These are phyloP conservation scores for Drosophila lutescens DNA, from an alignment of 2,888 invertebrate species.

Conservation along the genomic window DNA sequence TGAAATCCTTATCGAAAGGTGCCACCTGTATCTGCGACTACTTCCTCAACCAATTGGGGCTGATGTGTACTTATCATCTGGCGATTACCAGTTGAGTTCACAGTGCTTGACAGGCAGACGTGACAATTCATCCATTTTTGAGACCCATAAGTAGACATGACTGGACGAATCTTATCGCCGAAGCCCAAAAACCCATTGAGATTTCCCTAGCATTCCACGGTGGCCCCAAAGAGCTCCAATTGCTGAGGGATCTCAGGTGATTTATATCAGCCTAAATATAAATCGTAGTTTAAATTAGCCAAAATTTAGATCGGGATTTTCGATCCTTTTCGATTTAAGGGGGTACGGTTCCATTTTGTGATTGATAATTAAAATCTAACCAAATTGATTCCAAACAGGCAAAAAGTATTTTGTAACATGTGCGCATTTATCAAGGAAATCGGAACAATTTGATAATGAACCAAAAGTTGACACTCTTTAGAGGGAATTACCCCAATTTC, in stretches of 20 bases:
- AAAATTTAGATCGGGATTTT: background rate
- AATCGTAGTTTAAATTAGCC: slow-evolving; percentile 7
- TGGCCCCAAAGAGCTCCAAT: slow-evolving; percentile 13
- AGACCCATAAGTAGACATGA: slow-evolving; percentile 38
- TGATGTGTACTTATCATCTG: slow-evolving; percentile 35
- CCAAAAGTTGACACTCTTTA: slow-evolving; percentile 13
- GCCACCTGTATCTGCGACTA: slow-evolving; percentile 41
- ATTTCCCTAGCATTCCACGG: slow-evolving; percentile 24
- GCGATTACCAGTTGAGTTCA: slow-evolving; percentile 36
- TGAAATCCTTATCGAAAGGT: slow-evolving; percentile 29
- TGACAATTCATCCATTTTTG: slow-evolving; percentile 40
- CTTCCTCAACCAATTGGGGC: slow-evolving; percentile 39
- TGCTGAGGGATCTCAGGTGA: slow-evolving; percentile 21
- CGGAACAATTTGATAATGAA: slow-evolving; percentile 2
- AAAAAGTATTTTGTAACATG: background rate
- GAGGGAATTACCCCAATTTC: slow-evolving; percentile 8
- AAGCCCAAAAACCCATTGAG: slow-evolving; percentile 25
- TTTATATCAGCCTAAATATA: slow-evolving; percentile 6
- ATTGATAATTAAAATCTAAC: background rate
- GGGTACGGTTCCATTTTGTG: background rate
- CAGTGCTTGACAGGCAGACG: slow-evolving; percentile 33
- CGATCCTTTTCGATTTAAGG: background rate
- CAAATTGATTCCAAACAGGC: background rate
- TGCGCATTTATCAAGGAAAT: background rate
- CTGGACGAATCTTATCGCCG: slow-evolving; percentile 33